These are phyloP conservation scores for Fringilla coelebs DNA, from an alignment of 2,797 vertebrate genomes.

Conservation along the genomic window DNA sequence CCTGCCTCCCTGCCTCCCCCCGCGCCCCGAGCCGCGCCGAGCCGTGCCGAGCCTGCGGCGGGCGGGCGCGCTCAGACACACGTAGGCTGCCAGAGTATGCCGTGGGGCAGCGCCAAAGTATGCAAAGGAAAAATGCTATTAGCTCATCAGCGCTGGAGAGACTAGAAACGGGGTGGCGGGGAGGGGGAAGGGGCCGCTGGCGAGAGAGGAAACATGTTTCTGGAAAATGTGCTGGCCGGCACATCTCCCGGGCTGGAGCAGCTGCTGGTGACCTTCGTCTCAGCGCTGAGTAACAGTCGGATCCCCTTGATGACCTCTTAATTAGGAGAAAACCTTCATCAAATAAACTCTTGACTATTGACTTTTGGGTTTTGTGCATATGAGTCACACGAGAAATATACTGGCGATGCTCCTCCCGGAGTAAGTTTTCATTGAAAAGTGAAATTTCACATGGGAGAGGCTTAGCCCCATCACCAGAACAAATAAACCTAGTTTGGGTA, in stretches of 20 bases:
- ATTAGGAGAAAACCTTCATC: constrained; percentile 67
- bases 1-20: background rate
- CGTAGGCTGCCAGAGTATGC: constrained; percentile 68
- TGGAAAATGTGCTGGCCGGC: constrained; percentile 62
- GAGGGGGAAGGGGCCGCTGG: constrained; percentile 39
- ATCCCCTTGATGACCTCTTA: constrained; percentile 50
- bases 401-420: constrained; percentile 49
- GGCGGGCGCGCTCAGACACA: constrained; percentile 74
- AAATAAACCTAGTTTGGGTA: constrained; percentile 1
- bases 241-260: background rate
- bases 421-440: constrained; percentile 66
- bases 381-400: constrained; percentile 72
- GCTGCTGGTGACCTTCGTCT: constrained; percentile 37
- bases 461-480: background rate
- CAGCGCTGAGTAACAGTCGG: constrained; percentile 49
- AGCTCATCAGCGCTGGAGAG: constrained; percentile 75
- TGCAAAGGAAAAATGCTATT: constrained; percentile 79
- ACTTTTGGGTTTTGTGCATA: constrained; percentile 62
- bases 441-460: constrained; percentile 62
- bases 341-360: constrained; percentile 68
- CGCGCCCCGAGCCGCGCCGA: background rate
- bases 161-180: constrained; percentile 67
- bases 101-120: constrained; percentile 75
- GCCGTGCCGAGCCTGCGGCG: constrained; percentile 16
- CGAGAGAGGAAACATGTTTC: constrained; percentile 52